Evolutionary conservation across 2,113 vertebrate species (phyloP).

Genomic region (Brienomyrus brachyistius): DNA sequence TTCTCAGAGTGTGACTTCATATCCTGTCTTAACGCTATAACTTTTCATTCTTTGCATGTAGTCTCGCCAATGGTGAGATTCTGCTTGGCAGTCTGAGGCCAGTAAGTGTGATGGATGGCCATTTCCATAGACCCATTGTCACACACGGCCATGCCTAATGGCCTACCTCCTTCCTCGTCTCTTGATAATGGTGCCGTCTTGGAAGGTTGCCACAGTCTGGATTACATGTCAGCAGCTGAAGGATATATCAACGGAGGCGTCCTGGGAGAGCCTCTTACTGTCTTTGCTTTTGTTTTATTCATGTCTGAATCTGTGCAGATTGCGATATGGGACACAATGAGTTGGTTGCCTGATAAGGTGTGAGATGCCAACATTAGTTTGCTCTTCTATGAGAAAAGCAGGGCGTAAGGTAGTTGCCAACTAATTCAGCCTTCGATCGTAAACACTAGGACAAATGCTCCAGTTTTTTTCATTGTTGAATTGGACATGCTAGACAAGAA

Average conservation of each 20-base stretch:
- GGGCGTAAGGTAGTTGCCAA: neutral
- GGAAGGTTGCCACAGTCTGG: constrained; percentile 11
- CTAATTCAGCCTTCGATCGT: neutral
- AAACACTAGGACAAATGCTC: neutral
- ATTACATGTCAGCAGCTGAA: constrained; percentile 19
- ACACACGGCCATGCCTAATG: constrained; percentile 8
- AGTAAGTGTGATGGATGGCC: neutral
- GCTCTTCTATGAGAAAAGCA: neutral
- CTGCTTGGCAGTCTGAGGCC: neutral
- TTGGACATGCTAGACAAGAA: neutral
- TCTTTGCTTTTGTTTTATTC: constrained; percentile 9
- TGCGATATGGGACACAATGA: neutral
- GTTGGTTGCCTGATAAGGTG: neutral
- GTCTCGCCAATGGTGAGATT: neutral
- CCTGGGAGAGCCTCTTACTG: neutral
- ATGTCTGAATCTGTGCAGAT: neutral
- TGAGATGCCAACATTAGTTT: neutral
- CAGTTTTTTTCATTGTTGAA: neutral
- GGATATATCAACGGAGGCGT: neutral
- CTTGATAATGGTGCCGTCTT: neutral
- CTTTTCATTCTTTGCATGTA: neutral
- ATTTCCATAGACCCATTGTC: constrained; percentile 10
- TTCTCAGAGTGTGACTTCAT: neutral
- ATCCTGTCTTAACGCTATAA: neutral
- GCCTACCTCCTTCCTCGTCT: neutral